A percentile compares a stretch with the other conserved stretches of the same genome.
phyloP scores from a whole-genome alignment of 2,888 invertebrate genomes.

The Exocentrus adspersus region DNA sequence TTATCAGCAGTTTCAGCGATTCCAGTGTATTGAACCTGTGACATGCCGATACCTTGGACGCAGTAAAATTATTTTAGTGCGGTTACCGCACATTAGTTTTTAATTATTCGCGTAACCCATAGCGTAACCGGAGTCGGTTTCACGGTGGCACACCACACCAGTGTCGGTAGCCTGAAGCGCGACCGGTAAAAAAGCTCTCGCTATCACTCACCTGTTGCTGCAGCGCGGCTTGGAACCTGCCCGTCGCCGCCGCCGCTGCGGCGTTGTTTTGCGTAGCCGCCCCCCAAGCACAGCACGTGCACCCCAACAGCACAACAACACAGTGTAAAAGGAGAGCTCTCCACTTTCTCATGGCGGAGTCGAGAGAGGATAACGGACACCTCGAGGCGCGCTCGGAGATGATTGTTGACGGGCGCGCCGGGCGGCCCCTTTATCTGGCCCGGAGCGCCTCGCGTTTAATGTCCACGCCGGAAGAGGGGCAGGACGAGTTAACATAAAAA shows the following conservation, averaged over 20 bases:
- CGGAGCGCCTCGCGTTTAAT: constrained; percentile 1
- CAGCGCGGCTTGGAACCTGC: constrained; percentile 63
- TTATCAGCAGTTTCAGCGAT: background rate
- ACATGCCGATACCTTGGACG: background rate
- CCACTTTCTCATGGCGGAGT: constrained; percentile 21
- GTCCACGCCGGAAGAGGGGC: background rate
- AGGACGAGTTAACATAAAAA: too few species aligned
- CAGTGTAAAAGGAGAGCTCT: too few species aligned
- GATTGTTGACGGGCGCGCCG: constrained; percentile 31
- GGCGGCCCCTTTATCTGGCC: constrained; percentile 5
- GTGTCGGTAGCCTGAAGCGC: too few species aligned
- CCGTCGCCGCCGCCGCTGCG: constrained; percentile 42
- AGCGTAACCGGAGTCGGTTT: too few species aligned
- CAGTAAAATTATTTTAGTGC: background rate
- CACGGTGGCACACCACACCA: too few species aligned
- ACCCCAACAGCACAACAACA: constrained; percentile 27
- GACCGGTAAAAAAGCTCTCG: constrained; percentile 7
- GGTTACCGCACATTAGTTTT: background rate
- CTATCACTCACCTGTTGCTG: constrained; percentile 64
- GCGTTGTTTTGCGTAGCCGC: constrained; percentile 31
- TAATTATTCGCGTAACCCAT: too few species aligned
- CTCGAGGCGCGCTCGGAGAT: constrained; percentile 25
- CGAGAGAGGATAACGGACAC: constrained; percentile 12
- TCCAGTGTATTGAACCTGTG: background rate
- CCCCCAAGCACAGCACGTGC: constrained; percentile 28